These are phyloP conservation scores for Ailuropoda melanoleuca DNA, from an alignment of 2,113 vertebrate genomes.

Conservation along the genomic window DNA sequence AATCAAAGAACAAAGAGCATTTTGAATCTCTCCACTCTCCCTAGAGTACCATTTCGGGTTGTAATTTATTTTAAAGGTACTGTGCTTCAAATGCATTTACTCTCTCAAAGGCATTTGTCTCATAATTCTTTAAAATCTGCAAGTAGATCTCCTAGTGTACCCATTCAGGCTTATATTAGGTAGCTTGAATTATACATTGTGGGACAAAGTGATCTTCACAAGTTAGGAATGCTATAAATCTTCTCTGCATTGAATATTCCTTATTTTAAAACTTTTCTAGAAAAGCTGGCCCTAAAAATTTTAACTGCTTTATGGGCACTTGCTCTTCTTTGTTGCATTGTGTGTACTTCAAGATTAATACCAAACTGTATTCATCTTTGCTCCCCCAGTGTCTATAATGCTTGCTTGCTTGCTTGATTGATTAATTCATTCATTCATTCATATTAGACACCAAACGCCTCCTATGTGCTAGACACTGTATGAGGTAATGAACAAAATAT, in stretches of 20 bases:
- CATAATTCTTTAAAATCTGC: slow-evolving; percentile 51
- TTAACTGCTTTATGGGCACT: background rate
- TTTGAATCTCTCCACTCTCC: background rate
- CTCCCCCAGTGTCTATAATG: no score
- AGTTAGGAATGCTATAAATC: background rate
- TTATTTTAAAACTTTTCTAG: slow-evolving; percentile 35
- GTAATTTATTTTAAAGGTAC: slow-evolving; percentile 52
- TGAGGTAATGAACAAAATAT: background rate
- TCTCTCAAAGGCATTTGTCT: slow-evolving; percentile 1
- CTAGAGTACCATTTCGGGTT: background rate
- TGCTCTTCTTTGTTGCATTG: background rate
- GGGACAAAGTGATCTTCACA: slow-evolving; percentile 36
- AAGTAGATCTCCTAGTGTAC: background rate
- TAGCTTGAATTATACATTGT: background rate
- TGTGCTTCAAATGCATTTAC: slow-evolving; percentile 11
- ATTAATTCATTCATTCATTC: background rate
- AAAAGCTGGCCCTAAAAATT: background rate
- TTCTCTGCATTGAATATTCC: background rate
- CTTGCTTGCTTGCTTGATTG: background rate
- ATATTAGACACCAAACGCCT: background rate
- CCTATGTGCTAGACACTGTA: background rate
- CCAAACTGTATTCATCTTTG: background rate
- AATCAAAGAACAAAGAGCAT: slow-evolving; percentile 35
- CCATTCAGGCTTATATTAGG: slow-evolving; percentile 9
- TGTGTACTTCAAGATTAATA: background rate